Evolutionary conservation across 2,888 invertebrate genomes (phyloP).

Genomic region (Apotomis capreana): DNA sequence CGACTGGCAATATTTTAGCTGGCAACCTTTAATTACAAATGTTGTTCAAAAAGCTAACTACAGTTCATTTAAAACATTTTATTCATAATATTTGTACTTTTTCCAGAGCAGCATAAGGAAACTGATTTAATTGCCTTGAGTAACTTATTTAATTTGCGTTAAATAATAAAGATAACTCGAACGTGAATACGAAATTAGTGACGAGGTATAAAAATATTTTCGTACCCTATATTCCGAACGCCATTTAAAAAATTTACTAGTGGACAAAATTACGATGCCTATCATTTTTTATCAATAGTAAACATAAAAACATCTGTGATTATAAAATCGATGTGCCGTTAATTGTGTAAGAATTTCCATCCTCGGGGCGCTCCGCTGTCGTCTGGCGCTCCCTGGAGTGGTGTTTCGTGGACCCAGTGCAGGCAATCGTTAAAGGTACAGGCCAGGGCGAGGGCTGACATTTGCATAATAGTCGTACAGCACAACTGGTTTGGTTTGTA

Average conservation of each 20-base stretch:
- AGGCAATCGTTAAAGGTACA: conserved; percentile 78
- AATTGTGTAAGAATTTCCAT: conserved; percentile 56
- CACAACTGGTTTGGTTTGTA: conserved; percentile 54
- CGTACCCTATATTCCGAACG: conserved; percentile 54
- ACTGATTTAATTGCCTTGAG: too few species aligned
- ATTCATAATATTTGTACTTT: background rate
- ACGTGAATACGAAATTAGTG: background rate
- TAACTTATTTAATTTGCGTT: too few species aligned
- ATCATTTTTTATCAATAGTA: conserved; percentile 66
- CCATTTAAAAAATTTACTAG: conserved; percentile 62
- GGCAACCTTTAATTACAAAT: background rate
- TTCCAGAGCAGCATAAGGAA: background rate
- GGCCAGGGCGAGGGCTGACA: conserved; percentile 54
- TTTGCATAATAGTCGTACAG: conserved; percentile 52
- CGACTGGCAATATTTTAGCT: conserved; percentile 3
- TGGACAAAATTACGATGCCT: conserved; percentile 68
- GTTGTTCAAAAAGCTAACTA: conserved; percentile 5
- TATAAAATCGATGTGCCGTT: conserved; percentile 72
- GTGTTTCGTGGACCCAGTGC: conserved; percentile 60
- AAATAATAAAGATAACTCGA: too few species aligned
- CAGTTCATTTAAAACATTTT: background rate
- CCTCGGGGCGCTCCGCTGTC: conserved; percentile 61
- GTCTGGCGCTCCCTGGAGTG: conserved; percentile 63
- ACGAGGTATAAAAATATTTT: background rate
- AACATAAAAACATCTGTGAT: conserved; percentile 74